Evolutionary conservation across 1,140 invertebrate genomes (phyloP), one percentile per base, ranked within the genome.

Genomic region (Gyrodactylus salaris): DNA sequence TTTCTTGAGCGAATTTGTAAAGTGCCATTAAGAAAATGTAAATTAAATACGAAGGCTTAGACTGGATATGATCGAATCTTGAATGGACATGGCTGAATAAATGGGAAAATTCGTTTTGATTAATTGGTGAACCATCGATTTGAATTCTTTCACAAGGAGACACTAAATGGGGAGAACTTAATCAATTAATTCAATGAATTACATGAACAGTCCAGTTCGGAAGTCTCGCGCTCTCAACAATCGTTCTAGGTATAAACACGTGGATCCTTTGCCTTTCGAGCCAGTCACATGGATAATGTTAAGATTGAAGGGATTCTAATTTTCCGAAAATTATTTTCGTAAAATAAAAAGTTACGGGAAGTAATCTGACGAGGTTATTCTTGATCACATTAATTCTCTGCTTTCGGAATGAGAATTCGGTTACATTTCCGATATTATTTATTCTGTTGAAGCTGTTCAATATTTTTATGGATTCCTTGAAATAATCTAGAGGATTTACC

Each of bases 221-320:
- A 85, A 88, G 0, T 90, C 91, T 78, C 89, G 85, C 69, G 85
- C 78, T 0, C 88, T 84, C 20, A 99, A 82, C 76, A 99, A 89
- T 0, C 87, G 86, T 78, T 99, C 95, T 70, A 85, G 85, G 78
- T 89, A 87, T 0, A 92, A 91, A 80, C 91, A 93, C 0, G 92
- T 96, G 20, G 91, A 93, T 22, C 85, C 85, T 79, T 86, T 86
- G 27, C 93, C 93, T 84, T 98, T 98, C 0, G 92, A 97, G 1
- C 95, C 95, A 76, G 88, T 84, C 0, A 97, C 85, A 83, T 97
- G 92, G 76, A 98, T 24, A 1, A 27, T 26, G 19, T 71, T 74
- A 22, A 74, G 73, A 23, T 69, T 69, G 21, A 24, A 26, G 1
- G 68, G 20, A 2, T 71, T 26, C 23, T n/a, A n/a, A n/a, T n/a